Conservation (phyloP, 2,888 invertebrate genomes). For the Tryphoninae sp. region DNA sequence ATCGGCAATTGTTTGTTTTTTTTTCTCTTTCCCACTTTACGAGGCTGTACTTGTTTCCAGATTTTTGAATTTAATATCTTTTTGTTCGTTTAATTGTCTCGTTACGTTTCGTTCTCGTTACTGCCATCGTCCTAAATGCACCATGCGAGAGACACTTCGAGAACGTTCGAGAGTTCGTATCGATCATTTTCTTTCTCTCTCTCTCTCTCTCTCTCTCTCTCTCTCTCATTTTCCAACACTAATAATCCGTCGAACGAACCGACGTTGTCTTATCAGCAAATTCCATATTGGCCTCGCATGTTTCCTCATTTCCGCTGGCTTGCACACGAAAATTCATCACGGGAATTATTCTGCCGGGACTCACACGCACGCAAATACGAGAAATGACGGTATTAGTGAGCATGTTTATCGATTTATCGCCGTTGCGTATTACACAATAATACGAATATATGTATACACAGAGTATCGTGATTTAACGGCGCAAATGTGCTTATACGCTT, state of each 20-base stretch:
- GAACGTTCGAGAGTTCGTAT: slow-evolving; percentile 54
- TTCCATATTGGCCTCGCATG: slow-evolving; percentile 63
- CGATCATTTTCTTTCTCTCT: slow-evolving; percentile 49
- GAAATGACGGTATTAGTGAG: slow-evolving; percentile 34
- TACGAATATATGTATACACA: not conserved
- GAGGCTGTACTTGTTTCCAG: slow-evolving; percentile 28
- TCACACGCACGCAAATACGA: slow-evolving; percentile 50
- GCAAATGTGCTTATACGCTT: slow-evolving; percentile 32
- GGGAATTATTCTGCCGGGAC: slow-evolving; percentile 36
- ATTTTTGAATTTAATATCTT: slow-evolving; percentile 6
- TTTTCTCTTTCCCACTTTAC: slow-evolving; percentile 32
- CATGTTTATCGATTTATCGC: slow-evolving; percentile 71
- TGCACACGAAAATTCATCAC: slow-evolving; percentile 50
- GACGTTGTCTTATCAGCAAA: slow-evolving; percentile 70
- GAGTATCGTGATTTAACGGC: slow-evolving; percentile 34
- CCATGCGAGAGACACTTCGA: slow-evolving; percentile 43
- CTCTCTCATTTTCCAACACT: slow-evolving; percentile 56
- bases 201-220: slow-evolving; percentile 32
- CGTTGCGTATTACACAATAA: slow-evolving; percentile 48
- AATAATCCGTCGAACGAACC: slow-evolving; percentile 69
- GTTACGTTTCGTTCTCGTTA: slow-evolving; percentile 33
- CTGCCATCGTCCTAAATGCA: slow-evolving; percentile 30
- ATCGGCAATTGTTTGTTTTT: slow-evolving; percentile 42
- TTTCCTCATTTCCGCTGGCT: slow-evolving; percentile 46
- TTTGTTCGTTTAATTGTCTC: slow-evolving; percentile 6